Base-by-base conservation (phyloP, 2,888 invertebrate genomes). In the Pediacus dermestoides region DNA sequence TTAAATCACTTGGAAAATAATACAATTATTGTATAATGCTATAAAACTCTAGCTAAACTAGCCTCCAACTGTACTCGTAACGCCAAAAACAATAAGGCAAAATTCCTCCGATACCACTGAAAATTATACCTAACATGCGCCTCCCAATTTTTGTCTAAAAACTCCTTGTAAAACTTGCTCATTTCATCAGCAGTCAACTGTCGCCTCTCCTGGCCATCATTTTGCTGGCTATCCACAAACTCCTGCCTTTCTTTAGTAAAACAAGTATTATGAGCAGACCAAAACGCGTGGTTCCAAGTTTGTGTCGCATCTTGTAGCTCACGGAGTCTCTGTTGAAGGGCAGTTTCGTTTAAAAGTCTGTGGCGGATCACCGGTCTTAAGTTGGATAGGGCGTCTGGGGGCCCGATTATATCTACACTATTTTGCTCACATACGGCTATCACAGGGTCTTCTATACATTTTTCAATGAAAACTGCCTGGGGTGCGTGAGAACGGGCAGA, bases 111-210 rank as follows among this genome's bases (percentile, higher is more conserved):
- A 65, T 91, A 90, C 91, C 91, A 92, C 40, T 83, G 79, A 34
- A 82, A 71, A 61, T 92, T 92, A 63, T 91, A 92, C 40, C 73
- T 68, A 1, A 84, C 68, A 65, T 92, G 91, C 1, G 71, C 66
- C 52, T 75, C 76, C 81, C 85, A 85, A 64, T 91, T 87, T 60
- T 84, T 82, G 64, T 91, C 87, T 8, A 92, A 71, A 64, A 92
- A 92, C 31, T 76, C 68, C 70, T 88, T 90, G 62, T 92, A 92
- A 68, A 92, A 92, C 13, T 82, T 79, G 55, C 91, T 89, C 85
- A 92, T 86, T 68, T 88, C 85, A 68, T 89, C 88, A 1, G 88
- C 82, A 2, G 81, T 78, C 12, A 85, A 63, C 25, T 76, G 77
- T 35, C 74, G 70, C 48, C 76, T 68, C 16, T 68, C 69, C 13